Evolutionary conservation across 2,888 invertebrate genomes (phyloP).

Genomic region (Oconnorella tubifera): DNA sequence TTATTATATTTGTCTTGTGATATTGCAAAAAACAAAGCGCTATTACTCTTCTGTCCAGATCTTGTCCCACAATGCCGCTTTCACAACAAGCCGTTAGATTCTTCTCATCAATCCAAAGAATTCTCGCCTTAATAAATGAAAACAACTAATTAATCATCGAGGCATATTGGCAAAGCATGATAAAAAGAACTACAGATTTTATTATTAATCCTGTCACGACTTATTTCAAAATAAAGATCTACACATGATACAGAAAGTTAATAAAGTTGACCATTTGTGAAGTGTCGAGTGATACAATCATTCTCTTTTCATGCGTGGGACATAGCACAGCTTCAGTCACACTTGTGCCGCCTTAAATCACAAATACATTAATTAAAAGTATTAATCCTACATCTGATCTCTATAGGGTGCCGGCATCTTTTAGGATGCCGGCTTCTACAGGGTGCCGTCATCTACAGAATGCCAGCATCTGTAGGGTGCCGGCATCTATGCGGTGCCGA

Average conservation of each 20-base stretch:
- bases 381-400: no score
- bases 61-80: conserved; percentile 89
- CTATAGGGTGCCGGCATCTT: no score
- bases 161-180: background rate
- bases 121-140: conserved; percentile 70
- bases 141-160: background rate
- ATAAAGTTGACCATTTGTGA: conserved; percentile 89
- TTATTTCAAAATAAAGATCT: no score
- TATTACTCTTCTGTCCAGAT: conserved; percentile 74
- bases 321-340: conserved; percentile 85
- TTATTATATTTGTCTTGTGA: no score
- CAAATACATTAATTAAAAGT: no score
- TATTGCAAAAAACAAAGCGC: no score
- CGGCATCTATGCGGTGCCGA: no score
- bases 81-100: conserved; percentile 80
- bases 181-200: background rate
- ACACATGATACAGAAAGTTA: no score
- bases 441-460: no score
- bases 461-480: no score
- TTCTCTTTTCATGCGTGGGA: conserved; percentile 71
- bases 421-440: no score
- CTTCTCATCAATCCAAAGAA: conserved; percentile 85
- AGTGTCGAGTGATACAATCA: conserved; percentile 86
- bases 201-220: background rate
- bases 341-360: conserved; percentile 81